These are phyloP conservation scores for Pelosia muscerda DNA, from an alignment of 2,888 invertebrate genomes.

Conservation along the genomic window DNA sequence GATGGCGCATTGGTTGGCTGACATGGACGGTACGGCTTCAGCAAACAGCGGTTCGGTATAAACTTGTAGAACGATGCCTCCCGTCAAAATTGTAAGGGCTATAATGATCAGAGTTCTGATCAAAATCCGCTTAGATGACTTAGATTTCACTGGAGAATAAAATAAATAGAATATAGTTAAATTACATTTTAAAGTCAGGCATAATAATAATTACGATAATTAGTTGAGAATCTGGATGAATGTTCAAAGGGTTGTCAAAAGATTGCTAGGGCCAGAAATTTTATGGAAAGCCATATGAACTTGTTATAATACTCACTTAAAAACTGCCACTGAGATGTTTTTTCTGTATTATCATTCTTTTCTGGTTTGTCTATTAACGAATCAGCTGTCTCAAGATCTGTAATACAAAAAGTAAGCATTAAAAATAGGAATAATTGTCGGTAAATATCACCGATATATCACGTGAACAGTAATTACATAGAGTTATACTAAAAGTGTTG, in stretches of 20 bases:
- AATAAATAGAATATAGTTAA: too few relatives aligned
- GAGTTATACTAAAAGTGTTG: background rate
- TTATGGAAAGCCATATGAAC: background rate
- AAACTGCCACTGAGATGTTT: conserved; percentile 60
- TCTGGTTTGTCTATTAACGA: conserved; percentile 50
- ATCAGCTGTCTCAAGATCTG: conserved; percentile 53
- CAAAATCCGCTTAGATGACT: conserved; percentile 64
- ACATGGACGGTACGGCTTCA: conserved; percentile 75
- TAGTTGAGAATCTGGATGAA: background rate
- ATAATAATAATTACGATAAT: background rate
- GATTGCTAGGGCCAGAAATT: background rate
- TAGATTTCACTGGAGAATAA: conserved; percentile 59
- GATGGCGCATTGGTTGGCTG: conserved; percentile 74
- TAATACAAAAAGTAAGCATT: conserved; percentile 26
- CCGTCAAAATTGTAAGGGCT: conserved; percentile 71
- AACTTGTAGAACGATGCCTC: conserved; percentile 74
- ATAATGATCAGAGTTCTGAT: conserved; percentile 60
- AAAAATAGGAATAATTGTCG: background rate
- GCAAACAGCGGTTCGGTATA: conserved; percentile 78
- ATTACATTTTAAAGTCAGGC: background rate
- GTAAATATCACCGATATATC: too few relatives aligned
- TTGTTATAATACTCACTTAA: conserved; percentile 57
- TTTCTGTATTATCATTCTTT: conserved; percentile 25
- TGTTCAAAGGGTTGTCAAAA: background rate
- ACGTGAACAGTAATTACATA: too few relatives aligned